phyloP scores from a whole-genome alignment of 2,888 invertebrate species.

The Yponomeuta malinellus region DNA sequence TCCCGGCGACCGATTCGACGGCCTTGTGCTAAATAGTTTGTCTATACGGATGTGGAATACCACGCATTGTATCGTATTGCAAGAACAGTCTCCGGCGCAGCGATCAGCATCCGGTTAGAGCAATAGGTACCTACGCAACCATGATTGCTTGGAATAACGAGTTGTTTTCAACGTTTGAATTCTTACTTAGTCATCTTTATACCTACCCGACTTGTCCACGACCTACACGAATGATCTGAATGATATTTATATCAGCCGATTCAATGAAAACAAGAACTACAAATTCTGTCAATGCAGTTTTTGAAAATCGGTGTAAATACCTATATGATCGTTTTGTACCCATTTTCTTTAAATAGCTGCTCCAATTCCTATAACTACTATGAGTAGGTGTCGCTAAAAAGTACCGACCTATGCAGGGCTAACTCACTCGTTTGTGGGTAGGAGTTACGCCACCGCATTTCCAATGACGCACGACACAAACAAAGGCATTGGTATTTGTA shows the following conservation, averaged over 20 bases:
- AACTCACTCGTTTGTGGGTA: background rate
- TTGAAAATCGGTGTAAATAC: background rate
- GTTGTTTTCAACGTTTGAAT: background rate
- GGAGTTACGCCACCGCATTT: constrained; percentile 3
- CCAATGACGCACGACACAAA: constrained; percentile 5
- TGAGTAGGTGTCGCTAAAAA: background rate
- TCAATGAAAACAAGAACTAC: background rate
- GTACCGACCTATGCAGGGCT: background rate
- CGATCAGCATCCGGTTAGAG: constrained; percentile 15
- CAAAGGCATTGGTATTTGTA: constrained; percentile 8
- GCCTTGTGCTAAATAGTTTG: constrained; percentile 36
- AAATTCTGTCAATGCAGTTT: background rate
- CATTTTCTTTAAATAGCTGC: background rate
- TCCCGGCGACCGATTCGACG: constrained; percentile 17
- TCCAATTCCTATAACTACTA: background rate
- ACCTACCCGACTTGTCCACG: background rate
- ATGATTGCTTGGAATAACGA: constrained; percentile 2
- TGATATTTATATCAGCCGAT: background rate
- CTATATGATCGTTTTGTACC: background rate
- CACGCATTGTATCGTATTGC: constrained; percentile 6
- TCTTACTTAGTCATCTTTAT: constrained; percentile 2
- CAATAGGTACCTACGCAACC: background rate
- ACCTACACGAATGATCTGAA: constrained; percentile 5
- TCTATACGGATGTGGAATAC: constrained; percentile 12
- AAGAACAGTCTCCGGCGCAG: constrained; percentile 12